A percentile compares a stretch with the other conserved stretches of the same genome.
phyloP scores from a whole-genome alignment of 2,888 invertebrate species.

The Arctia plantaginis region DNA sequence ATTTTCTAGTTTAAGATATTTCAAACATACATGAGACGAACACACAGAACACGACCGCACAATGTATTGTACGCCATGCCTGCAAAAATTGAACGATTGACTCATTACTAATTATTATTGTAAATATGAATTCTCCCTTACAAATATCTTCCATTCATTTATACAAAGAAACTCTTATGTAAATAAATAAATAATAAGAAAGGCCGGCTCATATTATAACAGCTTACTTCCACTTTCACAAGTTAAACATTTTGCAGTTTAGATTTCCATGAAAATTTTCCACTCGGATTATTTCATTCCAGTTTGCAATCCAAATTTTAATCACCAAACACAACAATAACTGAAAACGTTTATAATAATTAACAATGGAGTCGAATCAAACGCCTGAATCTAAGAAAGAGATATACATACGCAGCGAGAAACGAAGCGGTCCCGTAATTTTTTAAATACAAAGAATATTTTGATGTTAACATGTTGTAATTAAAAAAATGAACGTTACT shows the following conservation, averaged over 20 bases:
- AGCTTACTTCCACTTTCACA: slow-evolving; percentile 27
- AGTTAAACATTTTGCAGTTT: slow-evolving; percentile 46
- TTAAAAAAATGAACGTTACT: too few relatives aligned
- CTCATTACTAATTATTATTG: too few relatives aligned
- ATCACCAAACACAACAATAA: slow-evolving; percentile 71
- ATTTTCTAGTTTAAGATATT: too few relatives aligned
- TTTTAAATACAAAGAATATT: not conserved
- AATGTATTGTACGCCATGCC: too few relatives aligned
- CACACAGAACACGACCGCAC: too few relatives aligned
- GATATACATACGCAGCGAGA: slow-evolving; percentile 24
- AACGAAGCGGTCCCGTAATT: not conserved
- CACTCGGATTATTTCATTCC: slow-evolving; percentile 48
- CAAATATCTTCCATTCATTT: not conserved
- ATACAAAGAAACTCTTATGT: not conserved
- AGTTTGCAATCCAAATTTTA: slow-evolving; percentile 58
- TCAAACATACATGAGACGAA: too few relatives aligned
- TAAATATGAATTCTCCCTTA: too few relatives aligned
- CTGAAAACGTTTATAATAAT: slow-evolving; percentile 74
- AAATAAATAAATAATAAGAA: slow-evolving; percentile 15
- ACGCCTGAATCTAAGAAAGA: slow-evolving; percentile 46
- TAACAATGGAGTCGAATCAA: slow-evolving; percentile 66
- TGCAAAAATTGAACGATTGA: too few relatives aligned
- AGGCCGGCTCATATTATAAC: slow-evolving; percentile 18
- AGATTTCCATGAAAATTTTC: slow-evolving; percentile 48
- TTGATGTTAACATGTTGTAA: not conserved